Evolutionary conservation across 2,113 vertebrate species (phyloP).

Genomic region (Erpornis zantholeuca): DNA sequence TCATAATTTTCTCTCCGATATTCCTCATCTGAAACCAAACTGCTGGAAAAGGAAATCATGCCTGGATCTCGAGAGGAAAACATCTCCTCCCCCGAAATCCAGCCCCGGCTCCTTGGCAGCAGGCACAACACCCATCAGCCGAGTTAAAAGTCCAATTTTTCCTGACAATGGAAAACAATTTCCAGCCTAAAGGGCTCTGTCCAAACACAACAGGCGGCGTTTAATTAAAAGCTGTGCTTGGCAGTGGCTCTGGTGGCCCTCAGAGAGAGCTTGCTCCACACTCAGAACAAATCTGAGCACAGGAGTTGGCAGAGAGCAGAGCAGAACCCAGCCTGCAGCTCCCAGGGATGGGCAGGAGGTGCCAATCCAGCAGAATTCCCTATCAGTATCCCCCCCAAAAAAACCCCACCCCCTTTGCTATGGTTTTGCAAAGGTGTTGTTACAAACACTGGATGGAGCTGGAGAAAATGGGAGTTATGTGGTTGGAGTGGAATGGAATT

Average conservation of each 20-base stretch:
- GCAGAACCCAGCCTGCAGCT: background rate
- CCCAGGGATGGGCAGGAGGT: background rate
- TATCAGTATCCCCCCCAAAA: background rate
- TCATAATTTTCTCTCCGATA: background rate
- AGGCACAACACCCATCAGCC: background rate
- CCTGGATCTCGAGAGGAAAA: background rate
- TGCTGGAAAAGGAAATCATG: background rate
- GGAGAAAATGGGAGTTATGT: accelerated
- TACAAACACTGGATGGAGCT: background rate
- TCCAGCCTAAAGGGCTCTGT: background rate
- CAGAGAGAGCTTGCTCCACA: background rate
- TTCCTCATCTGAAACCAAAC: background rate
- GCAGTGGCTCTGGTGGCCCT: background rate
- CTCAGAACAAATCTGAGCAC: background rate
- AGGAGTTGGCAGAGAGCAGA: background rate
- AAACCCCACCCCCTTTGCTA: background rate
- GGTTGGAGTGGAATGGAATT: background rate
- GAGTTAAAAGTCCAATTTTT: background rate
- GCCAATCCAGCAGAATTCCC: background rate
- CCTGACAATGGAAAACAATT: background rate
- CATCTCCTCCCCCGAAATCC: background rate
- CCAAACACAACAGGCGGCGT: background rate
- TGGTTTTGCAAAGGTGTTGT: background rate
- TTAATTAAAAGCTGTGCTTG: constrained; percentile 35
- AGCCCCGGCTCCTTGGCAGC: background rate